Conservation (phyloP, 2,113 vertebrate species). For the Gymnobelideus leadbeateri region DNA sequence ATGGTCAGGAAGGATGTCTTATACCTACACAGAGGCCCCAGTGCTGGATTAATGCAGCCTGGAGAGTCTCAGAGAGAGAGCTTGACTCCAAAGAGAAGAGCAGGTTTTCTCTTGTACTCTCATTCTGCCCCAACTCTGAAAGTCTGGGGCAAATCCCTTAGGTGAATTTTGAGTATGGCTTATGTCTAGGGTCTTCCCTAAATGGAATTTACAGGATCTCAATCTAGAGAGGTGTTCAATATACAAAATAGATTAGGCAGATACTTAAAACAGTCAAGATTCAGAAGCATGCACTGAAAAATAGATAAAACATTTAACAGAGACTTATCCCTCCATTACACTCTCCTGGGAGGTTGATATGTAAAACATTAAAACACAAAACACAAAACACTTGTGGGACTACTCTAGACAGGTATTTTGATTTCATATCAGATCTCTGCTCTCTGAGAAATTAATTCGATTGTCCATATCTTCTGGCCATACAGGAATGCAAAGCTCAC, state of each 20-base stretch:
- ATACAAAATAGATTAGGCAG: neutral
- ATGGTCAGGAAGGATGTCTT: neutral
- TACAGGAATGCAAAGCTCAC: neutral
- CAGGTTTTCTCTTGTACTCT: neutral
- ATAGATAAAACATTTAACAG: neutral
- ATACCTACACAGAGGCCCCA: neutral
- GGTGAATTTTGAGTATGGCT: neutral
- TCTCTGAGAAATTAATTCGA: neutral
- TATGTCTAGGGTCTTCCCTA: neutral
- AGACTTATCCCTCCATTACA: neutral
- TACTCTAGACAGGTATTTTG: neutral
- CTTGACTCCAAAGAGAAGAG: neutral
- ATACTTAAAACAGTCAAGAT: neutral
- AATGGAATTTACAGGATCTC: neutral
- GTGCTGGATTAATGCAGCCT: neutral
- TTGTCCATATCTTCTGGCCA: neutral
- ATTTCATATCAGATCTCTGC: neutral
- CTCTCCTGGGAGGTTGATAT: neutral
- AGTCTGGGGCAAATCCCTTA: neutral
- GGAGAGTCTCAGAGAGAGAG: neutral
- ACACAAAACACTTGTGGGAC: neutral
- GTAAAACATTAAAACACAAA: constrained; percentile 1
- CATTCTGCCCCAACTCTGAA: neutral
- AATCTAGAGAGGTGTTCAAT: neutral
- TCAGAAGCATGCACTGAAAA: neutral